Conservation (phyloP, 2,113 vertebrate genomes). For the Gymnarchus niloticus region DNA sequence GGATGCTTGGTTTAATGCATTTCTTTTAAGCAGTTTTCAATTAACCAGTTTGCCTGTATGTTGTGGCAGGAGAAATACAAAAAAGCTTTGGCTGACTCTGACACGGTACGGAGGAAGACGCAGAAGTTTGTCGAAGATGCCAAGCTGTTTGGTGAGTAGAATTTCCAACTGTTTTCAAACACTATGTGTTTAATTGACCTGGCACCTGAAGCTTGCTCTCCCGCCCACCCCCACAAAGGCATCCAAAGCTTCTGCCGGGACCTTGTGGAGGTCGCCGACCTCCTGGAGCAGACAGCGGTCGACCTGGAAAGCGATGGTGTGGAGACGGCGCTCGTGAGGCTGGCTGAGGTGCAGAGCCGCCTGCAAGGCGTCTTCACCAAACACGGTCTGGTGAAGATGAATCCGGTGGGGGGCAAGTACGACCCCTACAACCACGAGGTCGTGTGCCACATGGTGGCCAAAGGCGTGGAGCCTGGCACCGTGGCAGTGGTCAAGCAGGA, state of each 20-base stretch:
- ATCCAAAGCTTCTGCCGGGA: slow-evolving; percentile 83
- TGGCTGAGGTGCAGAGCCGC: slow-evolving; percentile 65
- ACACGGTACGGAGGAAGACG: slow-evolving; percentile 68
- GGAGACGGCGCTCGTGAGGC: slow-evolving; percentile 47
- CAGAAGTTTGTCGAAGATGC: slow-evolving; percentile 84
- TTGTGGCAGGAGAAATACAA: slow-evolving; percentile 65
- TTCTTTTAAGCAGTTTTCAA: background rate
- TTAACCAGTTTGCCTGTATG: background rate
- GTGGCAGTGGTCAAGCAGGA: slow-evolving; percentile 70
- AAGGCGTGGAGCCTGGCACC: slow-evolving; percentile 66
- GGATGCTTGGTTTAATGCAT: background rate
- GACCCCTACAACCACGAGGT: slow-evolving; percentile 80
- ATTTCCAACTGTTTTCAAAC: background rate
- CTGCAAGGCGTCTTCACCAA: slow-evolving; percentile 74
- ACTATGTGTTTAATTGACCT: background rate
- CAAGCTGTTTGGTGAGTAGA: slow-evolving; percentile 72
- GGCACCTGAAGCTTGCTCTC: background rate
- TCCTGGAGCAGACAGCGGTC: slow-evolving; percentile 65
- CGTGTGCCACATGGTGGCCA: slow-evolving; percentile 69
- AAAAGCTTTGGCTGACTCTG: slow-evolving; percentile 67
- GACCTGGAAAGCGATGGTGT: slow-evolving; percentile 44
- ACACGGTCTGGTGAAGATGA: slow-evolving; percentile 78
- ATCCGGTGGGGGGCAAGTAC: slow-evolving; percentile 67
- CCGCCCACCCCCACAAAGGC: slow-evolving; percentile 44
- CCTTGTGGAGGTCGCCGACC: slow-evolving; percentile 78